Percentiles rank a stretch among this genome's conserved stretches.
Conservation (phyloP, 2,888 invertebrate species). For the Hydrotaea cyrtoneurina region DNA sequence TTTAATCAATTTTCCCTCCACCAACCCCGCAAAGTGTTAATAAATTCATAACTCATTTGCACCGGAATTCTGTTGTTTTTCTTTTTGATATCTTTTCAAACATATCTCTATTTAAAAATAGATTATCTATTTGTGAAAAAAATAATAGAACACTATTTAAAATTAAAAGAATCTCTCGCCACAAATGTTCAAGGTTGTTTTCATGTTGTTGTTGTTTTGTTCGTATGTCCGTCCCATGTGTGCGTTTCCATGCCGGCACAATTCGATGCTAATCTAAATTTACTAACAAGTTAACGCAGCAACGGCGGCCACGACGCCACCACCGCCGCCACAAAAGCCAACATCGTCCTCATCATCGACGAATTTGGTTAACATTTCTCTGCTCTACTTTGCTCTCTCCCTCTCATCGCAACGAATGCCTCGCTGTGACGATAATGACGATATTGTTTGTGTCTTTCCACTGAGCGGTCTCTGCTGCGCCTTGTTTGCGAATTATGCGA, state of each 20-base stretch:
- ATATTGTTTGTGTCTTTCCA: background rate
- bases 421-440: background rate
- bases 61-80: background rate
- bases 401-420: background rate
- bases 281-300: slow-evolving; percentile 27
- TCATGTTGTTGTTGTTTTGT: slow-evolving; percentile 5
- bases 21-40: background rate
- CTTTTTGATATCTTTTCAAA: slow-evolving; percentile 11
- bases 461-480: background rate
- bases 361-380: slow-evolving; percentile 1
- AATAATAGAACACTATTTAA: background rate
- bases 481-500: slow-evolving; percentile 7
- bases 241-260: slow-evolving; percentile 50
- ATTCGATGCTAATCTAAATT: slow-evolving; percentile 48
- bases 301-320: background rate
- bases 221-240: slow-evolving; percentile 34
- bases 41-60: background rate
- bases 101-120: slow-evolving; percentile 4
- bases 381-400: background rate
- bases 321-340: too few relatives aligned
- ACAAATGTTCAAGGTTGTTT: slow-evolving; percentile 36
- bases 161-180: slow-evolving; percentile 25
- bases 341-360: background rate
- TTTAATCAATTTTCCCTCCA: too few relatives aligned
- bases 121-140: slow-evolving; percentile 1